Percentiles rank a stretch among this genome's conserved stretches.
Conservation (phyloP, 2,797 vertebrate species). For the Champsocephalus gunnari region DNA sequence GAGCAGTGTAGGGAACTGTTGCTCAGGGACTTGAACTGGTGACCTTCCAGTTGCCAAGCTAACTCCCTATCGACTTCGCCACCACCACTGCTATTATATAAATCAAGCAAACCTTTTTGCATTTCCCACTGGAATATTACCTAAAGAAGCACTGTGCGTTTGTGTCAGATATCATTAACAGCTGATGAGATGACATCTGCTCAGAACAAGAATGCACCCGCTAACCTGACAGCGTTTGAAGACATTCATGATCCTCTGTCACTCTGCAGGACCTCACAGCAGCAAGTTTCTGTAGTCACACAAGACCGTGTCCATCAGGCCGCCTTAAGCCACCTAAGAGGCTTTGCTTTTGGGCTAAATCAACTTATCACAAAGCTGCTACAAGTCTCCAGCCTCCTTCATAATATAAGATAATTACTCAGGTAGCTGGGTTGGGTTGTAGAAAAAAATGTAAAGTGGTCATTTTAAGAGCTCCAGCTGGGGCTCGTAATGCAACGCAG, state of each 20-base stretch:
- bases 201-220: slow-evolving; percentile 3
- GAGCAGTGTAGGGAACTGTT: no score
- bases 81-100: background rate
- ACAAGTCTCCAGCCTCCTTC: slow-evolving; percentile 46
- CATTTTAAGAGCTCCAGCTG: slow-evolving; percentile 27
- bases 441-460: background rate
- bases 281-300: slow-evolving; percentile 34
- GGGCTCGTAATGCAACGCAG: background rate
- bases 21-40: no score
- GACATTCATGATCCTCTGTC: background rate
- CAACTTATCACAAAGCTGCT: slow-evolving; percentile 74
- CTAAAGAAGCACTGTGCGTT: background rate
- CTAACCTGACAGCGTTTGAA: background rate
- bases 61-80: no score
- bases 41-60: no score
- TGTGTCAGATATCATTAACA: background rate
- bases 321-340: slow-evolving; percentile 75
- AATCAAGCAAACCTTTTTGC: background rate
- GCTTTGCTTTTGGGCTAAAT: slow-evolving; percentile 77
- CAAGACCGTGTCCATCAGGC: slow-evolving; percentile 45
- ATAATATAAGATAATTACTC: slow-evolving; percentile 53
- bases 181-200: slow-evolving; percentile 16
- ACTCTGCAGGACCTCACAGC: slow-evolving; percentile 23
- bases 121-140: background rate
- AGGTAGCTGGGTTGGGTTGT: slow-evolving; percentile 12